Evolutionary conservation across 2,797 vertebrate genomes (phyloP).

Genomic region (Anas bahamensis): DNA sequence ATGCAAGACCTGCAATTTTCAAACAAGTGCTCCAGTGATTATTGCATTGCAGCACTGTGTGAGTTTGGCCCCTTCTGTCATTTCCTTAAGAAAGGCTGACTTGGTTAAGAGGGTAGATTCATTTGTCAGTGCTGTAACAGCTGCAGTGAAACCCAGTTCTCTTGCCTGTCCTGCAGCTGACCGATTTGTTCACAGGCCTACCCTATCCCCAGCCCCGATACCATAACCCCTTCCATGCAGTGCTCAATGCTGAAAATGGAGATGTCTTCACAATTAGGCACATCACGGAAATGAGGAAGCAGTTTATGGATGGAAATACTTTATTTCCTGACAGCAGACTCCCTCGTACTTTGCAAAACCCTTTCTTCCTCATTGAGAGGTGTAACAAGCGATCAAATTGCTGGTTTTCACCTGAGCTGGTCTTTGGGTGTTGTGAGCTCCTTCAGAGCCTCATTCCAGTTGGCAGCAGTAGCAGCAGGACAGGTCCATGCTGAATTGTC

Average conservation of each 20-base stretch:
- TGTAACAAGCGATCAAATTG: background rate
- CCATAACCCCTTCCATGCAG: background rate
- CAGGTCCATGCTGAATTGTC: background rate
- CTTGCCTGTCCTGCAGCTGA: slow-evolving; percentile 4
- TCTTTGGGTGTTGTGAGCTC: background rate
- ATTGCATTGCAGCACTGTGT: background rate
- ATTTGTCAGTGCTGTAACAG: slow-evolving; percentile 39
- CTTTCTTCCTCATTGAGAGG: background rate
- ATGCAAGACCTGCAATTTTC: background rate
- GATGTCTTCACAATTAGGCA: background rate
- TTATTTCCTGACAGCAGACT: background rate
- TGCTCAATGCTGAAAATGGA: background rate
- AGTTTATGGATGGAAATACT: background rate
- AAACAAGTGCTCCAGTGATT: background rate
- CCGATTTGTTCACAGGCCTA: background rate
- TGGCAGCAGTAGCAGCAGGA: background rate
- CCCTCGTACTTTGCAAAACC: background rate
- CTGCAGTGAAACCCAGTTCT: slow-evolving; percentile 36
- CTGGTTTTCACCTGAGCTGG: background rate
- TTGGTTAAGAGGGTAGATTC: background rate
- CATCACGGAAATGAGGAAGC: background rate
- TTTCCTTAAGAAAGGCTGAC: background rate
- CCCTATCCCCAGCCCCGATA: accelerated
- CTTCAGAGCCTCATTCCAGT: accelerated
- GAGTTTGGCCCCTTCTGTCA: background rate